These are phyloP conservation scores for Oncorhynchus mykiss DNA, from an alignment of 2,113 vertebrate genomes.

Conservation along the genomic window DNA sequence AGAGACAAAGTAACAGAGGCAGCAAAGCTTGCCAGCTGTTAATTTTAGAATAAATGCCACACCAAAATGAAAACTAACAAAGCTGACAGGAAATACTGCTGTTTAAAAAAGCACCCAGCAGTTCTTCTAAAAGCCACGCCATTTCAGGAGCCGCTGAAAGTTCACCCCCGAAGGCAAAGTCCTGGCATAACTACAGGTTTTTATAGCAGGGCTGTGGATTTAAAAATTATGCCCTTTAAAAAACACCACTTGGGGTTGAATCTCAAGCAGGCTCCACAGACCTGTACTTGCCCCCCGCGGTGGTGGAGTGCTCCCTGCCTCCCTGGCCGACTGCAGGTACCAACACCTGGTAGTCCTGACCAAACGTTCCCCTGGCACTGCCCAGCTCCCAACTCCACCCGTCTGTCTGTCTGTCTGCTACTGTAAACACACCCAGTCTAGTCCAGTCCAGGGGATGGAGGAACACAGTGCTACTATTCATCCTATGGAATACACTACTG, in stretches of 20 bases:
- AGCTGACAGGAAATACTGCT: conserved; percentile 25
- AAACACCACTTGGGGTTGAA: neutral
- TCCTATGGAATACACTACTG: conserved; percentile 5
- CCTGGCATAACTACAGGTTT: conserved; percentile 10
- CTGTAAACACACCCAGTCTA: neutral
- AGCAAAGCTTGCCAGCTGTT: conserved; percentile 51
- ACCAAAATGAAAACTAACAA: conserved; percentile 53
- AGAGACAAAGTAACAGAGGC: conserved; percentile 50
- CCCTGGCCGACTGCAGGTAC: conserved; percentile 53
- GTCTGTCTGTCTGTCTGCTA: conserved; percentile 27
- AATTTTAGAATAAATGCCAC: conserved; percentile 56
- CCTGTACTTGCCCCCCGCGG: conserved; percentile 47
- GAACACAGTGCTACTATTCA: neutral
- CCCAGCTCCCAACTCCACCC: conserved; percentile 9
- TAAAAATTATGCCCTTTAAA: conserved; percentile 26
- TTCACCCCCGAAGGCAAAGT: conserved; percentile 27
- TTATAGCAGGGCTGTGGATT: conserved; percentile 11
- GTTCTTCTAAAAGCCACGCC: too few species aligned
- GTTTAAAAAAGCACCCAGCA: neutral
- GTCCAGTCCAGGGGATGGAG: conserved; percentile 1
- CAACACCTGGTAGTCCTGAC: conserved; percentile 64
- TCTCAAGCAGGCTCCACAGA: neutral
- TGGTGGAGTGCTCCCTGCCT: conserved; percentile 10
- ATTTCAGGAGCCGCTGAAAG: conserved; percentile 22
- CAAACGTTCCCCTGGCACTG: conserved; percentile 45